These are phyloP conservation scores for Drosophila bifasciata DNA, from an alignment of 1,140 invertebrate species.

Conservation along the genomic window DNA sequence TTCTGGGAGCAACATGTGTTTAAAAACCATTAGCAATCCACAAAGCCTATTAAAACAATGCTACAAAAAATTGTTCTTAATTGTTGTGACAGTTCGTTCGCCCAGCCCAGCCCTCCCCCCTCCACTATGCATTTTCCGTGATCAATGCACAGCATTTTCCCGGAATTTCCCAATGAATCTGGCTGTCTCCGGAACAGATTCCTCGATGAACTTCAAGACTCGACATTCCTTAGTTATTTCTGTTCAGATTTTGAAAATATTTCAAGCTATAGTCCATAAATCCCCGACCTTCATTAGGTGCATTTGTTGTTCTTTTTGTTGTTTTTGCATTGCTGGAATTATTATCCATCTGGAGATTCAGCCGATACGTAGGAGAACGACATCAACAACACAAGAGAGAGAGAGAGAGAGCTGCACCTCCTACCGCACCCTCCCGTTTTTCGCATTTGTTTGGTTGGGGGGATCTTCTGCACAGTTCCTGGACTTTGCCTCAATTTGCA, in stretches of 20 bases:
- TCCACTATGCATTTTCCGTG: background rate
- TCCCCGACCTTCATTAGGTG: constrained; percentile 42
- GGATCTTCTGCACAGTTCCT: constrained; percentile 30
- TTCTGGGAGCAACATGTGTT: too few species aligned
- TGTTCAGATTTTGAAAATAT: constrained; percentile 19
- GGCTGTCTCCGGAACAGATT: background rate
- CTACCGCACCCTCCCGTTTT: too few species aligned
- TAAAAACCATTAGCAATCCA: too few species aligned
- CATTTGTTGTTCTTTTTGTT: constrained; percentile 49
- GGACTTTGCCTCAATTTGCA: constrained; percentile 54
- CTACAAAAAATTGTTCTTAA: background rate
- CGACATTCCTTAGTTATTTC: constrained; percentile 6
- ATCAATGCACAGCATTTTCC: background rate
- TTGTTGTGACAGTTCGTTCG: too few species aligned
- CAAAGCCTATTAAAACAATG: too few species aligned
- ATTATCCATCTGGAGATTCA: constrained; percentile 36
- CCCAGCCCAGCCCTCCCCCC: too few species aligned
- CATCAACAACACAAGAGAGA: constrained; percentile 22
- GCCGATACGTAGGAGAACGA: constrained; percentile 30
- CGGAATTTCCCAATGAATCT: constrained; percentile 15
- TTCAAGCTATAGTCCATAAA: constrained; percentile 42
- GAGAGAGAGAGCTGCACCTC: too few species aligned
- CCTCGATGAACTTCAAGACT: background rate
- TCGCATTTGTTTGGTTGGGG: background rate
- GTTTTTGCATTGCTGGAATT: constrained; percentile 31